A percentile compares a stretch with the other conserved stretches of the same genome.
These are phyloP conservation scores for Unio delphinus DNA, from an alignment of 2,888 invertebrate species.

Conservation along the genomic window DNA sequence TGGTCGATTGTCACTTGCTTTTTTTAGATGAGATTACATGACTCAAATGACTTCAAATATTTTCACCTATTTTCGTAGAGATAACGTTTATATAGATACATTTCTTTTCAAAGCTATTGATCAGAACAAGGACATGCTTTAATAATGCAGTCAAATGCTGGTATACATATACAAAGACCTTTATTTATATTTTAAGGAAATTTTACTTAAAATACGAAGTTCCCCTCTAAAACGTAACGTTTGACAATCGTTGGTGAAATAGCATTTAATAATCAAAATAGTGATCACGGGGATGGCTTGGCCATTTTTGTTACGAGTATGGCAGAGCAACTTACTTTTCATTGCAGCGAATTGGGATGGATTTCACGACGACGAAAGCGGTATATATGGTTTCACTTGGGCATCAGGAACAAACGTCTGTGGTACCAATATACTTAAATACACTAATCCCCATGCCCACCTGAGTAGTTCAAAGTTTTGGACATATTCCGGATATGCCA, in stretches of 20 bases:
- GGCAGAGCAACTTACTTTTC: background rate
- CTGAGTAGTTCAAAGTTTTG: slow-evolving; percentile 45
- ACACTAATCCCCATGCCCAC: slow-evolving; percentile 46
- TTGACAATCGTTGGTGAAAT: background rate
- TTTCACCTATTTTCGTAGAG: too few species aligned
- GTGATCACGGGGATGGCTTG: background rate
- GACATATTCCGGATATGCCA: slow-evolving; percentile 51
- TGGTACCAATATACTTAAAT: slow-evolving; percentile 38
- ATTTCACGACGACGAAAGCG: slow-evolving; percentile 56
- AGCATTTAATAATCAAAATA: background rate
- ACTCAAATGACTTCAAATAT: too few species aligned
- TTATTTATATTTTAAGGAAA: too few species aligned
- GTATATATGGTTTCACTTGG: slow-evolving; percentile 54
- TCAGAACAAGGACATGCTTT: too few species aligned
- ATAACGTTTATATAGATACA: too few species aligned
- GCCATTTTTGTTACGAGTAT: background rate
- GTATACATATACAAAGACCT: too few species aligned
- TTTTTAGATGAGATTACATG: too few species aligned
- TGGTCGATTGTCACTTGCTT: too few species aligned
- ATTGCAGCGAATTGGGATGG: slow-evolving; percentile 56
- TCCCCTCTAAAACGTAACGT: too few species aligned
- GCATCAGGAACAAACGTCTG: slow-evolving; percentile 47
- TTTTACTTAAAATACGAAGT: too few species aligned
- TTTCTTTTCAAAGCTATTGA: too few species aligned
- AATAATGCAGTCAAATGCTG: too few species aligned